These are phyloP conservation scores for Onychorhynchus coronatus DNA, from an alignment of 2,113 vertebrate genomes.

Conservation along the genomic window DNA sequence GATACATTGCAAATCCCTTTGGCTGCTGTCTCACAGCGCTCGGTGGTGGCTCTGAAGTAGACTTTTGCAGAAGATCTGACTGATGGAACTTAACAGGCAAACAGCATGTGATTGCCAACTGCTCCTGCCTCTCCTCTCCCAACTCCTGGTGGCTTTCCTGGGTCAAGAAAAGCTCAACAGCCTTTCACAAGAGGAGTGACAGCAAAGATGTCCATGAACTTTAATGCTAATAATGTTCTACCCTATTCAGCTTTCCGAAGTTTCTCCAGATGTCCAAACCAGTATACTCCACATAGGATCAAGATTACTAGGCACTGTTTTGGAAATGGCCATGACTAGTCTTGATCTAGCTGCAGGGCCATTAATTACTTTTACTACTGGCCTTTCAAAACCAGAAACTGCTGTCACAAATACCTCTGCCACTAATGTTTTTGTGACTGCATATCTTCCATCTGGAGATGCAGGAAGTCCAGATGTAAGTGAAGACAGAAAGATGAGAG, in stretches of 20 bases:
- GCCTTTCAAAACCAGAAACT: not conserved
- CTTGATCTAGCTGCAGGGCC: not conserved
- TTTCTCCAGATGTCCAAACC: not conserved
- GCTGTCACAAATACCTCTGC: not conserved
- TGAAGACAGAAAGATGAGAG: not conserved
- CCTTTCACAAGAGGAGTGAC: not conserved
- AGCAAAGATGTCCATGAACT: not conserved
- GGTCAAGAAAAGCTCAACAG: not conserved
- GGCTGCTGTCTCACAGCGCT: not conserved
- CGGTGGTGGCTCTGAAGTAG: not conserved
- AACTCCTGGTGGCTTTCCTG: not conserved
- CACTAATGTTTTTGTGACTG: not conserved
- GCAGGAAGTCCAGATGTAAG: not conserved
- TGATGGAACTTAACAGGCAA: not conserved
- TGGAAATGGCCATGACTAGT: not conserved
- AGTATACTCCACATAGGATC: not conserved
- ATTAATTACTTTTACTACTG: not conserved
- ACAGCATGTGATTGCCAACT: not conserved
- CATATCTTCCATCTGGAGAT: not conserved
- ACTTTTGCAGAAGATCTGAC: not conserved
- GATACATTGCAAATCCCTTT: not conserved
- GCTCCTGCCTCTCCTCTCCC: not conserved
- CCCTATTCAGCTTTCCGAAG: not conserved
- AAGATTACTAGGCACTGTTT: not conserved
- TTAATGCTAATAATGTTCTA: not conserved